phyloP scores from a whole-genome alignment of 2,888 invertebrate genomes.

The Chloroclystis v-ata region DNA sequence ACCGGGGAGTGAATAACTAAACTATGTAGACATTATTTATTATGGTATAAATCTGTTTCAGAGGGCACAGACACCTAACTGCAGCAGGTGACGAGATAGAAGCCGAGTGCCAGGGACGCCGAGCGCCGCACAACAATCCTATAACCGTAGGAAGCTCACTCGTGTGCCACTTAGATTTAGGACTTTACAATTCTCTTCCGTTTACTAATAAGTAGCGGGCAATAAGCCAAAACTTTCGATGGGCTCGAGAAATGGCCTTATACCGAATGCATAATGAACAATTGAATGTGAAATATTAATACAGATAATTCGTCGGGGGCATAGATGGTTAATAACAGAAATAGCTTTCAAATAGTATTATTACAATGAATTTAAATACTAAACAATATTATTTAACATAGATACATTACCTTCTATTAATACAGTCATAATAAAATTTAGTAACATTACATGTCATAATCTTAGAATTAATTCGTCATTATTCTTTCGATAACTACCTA shows the following conservation, averaged over 20 bases:
- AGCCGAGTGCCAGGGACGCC: conserved; percentile 69
- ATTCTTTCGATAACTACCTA: neutral
- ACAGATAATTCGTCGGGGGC: neutral
- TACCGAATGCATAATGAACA: too few species aligned
- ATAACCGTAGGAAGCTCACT: conserved; percentile 66
- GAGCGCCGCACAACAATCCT: conserved; percentile 48
- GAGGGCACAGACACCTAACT: conserved; percentile 63
- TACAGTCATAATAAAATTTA: conserved; percentile 49
- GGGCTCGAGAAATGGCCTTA: neutral
- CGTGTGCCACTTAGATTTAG: conserved; percentile 71
- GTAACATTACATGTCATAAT: conserved; percentile 40
- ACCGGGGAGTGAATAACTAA: too few species aligned
- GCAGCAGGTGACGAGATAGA: conserved; percentile 58
- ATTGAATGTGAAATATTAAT: too few species aligned
- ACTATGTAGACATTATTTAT: too few species aligned
- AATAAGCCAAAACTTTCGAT: conserved; percentile 1
- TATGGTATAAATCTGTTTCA: conserved; percentile 31
- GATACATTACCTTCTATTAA: conserved; percentile 29
- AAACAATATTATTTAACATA: conserved; percentile 29
- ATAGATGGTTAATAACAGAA: conserved; percentile 45
- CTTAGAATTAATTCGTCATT: conserved; percentile 46
- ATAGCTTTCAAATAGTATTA: conserved; percentile 56
- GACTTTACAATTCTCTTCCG: conserved; percentile 33
- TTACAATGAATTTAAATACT: conserved; percentile 46
- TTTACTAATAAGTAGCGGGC: conserved; percentile 7